A percentile compares a stretch with the other conserved stretches of the same genome.
Evolutionary conservation across 2,888 invertebrate species (phyloP).

Genomic region (Keiferia lycopersicella): DNA sequence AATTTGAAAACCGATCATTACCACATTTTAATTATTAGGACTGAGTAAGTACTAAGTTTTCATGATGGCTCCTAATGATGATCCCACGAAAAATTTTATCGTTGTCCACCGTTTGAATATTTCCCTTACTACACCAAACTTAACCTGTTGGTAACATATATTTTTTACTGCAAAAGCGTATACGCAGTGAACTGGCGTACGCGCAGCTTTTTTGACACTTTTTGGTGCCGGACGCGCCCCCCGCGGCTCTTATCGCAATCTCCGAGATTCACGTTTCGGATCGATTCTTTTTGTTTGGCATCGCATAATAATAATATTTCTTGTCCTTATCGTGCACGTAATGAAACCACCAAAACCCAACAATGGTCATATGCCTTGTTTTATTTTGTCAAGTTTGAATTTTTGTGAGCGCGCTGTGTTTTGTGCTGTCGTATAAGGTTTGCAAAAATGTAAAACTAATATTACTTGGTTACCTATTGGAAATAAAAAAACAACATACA

Average conservation of each 20-base stretch:
- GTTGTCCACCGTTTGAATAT: background rate
- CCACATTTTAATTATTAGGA: no score
- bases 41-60: no score
- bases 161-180: background rate
- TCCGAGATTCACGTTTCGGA: slow-evolving; percentile 49
- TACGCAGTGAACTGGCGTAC: slow-evolving; percentile 29
- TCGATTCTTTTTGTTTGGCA: slow-evolving; percentile 37
- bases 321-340: slow-evolving; percentile 42
- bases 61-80: no score
- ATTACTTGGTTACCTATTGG: background rate
- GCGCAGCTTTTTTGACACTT: slow-evolving; percentile 57
- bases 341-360: slow-evolving; percentile 34
- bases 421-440: background rate
- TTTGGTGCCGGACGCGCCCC: slow-evolving; percentile 55
- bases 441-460: background rate
- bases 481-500: background rate
- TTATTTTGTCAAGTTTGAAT: slow-evolving; percentile 18
- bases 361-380: slow-evolving; percentile 20
- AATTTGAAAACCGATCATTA: no score
- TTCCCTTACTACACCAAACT: background rate
- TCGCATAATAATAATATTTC: slow-evolving; percentile 51
- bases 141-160: background rate
- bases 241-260: slow-evolving; percentile 57
- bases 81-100: no score
- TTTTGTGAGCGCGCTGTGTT: slow-evolving; percentile 27